A percentile compares a stretch with the other conserved stretches of the same genome.
phyloP scores from a whole-genome alignment of 2,113 vertebrate genomes.

The Elachura formosa region DNA sequence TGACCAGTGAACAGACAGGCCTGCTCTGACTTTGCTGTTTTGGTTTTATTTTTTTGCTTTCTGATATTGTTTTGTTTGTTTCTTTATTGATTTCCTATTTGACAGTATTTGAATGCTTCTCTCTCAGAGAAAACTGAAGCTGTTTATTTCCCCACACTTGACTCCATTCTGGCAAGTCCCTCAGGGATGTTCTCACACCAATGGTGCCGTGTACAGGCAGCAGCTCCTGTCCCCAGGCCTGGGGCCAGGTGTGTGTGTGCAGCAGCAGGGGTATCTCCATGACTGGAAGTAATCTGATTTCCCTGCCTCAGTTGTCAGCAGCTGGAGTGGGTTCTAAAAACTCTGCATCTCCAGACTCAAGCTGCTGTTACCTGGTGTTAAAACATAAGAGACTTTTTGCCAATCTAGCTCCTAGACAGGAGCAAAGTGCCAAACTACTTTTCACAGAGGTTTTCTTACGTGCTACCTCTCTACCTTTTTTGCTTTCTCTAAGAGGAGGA shows the following conservation, averaged over 20 bases:
- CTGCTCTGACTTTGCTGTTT: neutral
- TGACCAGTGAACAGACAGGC: neutral
- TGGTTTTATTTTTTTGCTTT: neutral
- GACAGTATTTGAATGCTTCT: neutral
- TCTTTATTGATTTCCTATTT: neutral
- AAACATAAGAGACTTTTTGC: neutral
- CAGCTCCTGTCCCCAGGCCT: neutral
- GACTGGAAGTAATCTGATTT: neutral
- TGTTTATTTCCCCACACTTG: neutral
- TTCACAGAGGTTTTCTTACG: neutral
- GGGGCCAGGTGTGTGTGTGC: neutral
- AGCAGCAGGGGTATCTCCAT: neutral
- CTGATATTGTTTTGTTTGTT: neutral
- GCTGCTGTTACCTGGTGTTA: neutral
- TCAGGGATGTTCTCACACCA: neutral
- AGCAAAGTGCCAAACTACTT: neutral
- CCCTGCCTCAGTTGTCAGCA: neutral
- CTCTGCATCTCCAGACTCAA: neutral
- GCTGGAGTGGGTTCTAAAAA: neutral
- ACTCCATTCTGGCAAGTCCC: fast-evolving
- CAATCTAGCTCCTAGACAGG: neutral
- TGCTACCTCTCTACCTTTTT: neutral
- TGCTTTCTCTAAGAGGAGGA: neutral
- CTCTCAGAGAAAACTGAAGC: neutral
- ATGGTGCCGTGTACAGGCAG: neutral